phyloP scores from a whole-genome alignment of 2,888 invertebrate genomes.

The Atrina japonica region DNA sequence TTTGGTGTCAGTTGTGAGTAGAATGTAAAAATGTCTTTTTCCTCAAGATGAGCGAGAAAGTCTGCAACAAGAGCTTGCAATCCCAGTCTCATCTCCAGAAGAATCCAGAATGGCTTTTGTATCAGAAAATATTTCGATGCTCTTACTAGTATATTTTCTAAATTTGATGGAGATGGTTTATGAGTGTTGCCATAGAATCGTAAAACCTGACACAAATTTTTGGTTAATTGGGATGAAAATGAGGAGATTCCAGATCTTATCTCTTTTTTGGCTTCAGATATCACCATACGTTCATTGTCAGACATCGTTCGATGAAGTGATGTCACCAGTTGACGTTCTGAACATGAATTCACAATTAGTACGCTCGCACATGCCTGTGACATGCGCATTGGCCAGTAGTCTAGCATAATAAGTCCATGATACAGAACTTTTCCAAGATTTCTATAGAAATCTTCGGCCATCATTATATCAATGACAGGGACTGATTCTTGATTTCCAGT shows the following conservation, averaged over 20 bases:
- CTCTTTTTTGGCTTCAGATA: conserved; percentile 54
- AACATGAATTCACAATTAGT: conserved; percentile 51
- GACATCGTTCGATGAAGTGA: conserved; percentile 58
- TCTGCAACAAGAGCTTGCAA: conserved; percentile 38
- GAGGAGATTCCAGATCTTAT: conserved; percentile 39
- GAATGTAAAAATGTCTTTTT: conserved; percentile 53
- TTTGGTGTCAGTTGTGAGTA: conserved; percentile 52
- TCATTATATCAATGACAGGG: conserved; percentile 50
- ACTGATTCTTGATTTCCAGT: conserved; percentile 56
- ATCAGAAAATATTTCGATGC: conserved; percentile 52
- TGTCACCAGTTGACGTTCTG: conserved; percentile 52
- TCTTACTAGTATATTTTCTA: conserved; percentile 47
- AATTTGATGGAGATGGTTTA: conserved; percentile 45
- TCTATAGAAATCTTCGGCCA: conserved; percentile 50
- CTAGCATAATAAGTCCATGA: conserved; percentile 57
- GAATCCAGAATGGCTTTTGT: conserved; percentile 55
- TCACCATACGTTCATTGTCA: conserved; percentile 53
- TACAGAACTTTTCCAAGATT: conserved; percentile 56
- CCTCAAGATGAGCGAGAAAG: conserved; percentile 44
- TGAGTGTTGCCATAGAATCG: conserved; percentile 55
- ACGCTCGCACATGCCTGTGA: conserved; percentile 55
- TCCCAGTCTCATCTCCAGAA: conserved; percentile 52
- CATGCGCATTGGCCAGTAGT: conserved; percentile 59
- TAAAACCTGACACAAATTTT: conserved; percentile 51
- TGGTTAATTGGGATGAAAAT: conserved; percentile 42